These are phyloP conservation scores for Eupelmus urozonus DNA, from an alignment of 2,888 invertebrate species.

Conservation along the genomic window DNA sequence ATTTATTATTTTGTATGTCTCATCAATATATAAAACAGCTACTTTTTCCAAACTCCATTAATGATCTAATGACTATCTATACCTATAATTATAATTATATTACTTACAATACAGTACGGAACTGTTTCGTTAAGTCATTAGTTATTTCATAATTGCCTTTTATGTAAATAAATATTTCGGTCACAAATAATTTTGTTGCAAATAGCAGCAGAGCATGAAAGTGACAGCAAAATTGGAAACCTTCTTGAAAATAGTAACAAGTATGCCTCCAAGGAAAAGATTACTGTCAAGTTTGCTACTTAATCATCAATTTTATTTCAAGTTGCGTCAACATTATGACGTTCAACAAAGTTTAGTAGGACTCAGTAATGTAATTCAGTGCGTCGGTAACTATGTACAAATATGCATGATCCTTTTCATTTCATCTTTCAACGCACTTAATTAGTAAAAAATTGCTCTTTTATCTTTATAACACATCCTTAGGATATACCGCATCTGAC, in stretches of 20 bases:
- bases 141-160: constrained; percentile 40
- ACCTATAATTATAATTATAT: constrained; percentile 41
- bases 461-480: constrained; percentile 29
- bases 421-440: constrained; percentile 35
- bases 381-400: constrained; percentile 54
- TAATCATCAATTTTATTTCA: constrained; percentile 38
- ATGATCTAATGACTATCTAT: constrained; percentile 53
- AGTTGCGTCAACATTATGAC: constrained; percentile 33
- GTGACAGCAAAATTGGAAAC: constrained; percentile 41
- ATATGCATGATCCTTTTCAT: constrained; percentile 37
- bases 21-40: constrained; percentile 58
- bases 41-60: constrained; percentile 49
- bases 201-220: constrained; percentile 32
- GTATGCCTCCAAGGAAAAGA: constrained; percentile 17
- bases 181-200: constrained; percentile 39
- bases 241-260: constrained; percentile 15
- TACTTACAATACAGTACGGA: constrained; percentile 44
- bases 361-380: constrained; percentile 51
- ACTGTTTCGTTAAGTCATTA: constrained; percentile 53
- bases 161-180: constrained; percentile 55
- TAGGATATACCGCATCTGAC: constrained; percentile 34
- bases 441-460: constrained; percentile 50
- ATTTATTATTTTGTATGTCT: constrained; percentile 55
- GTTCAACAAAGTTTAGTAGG: constrained; percentile 48
- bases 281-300: constrained; percentile 42